Percentiles rank a stretch among this genome's conserved stretches.
These are phyloP conservation scores for Cottus gobio DNA, from an alignment of 2,113 vertebrate species.

Conservation along the genomic window DNA sequence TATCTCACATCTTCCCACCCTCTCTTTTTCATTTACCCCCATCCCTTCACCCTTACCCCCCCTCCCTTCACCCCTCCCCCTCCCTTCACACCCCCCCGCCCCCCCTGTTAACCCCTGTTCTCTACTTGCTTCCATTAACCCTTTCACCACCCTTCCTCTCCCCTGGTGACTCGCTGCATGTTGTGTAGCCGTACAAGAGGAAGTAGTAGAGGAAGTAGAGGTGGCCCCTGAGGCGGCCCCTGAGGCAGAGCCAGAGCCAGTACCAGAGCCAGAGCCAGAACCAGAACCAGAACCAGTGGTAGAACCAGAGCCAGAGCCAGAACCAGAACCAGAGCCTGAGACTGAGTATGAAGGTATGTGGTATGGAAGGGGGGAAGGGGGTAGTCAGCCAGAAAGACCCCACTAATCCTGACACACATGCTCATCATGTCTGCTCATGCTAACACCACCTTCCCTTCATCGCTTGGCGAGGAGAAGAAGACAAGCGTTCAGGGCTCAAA, in stretches of 20 bases:
- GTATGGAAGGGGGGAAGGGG: constrained; percentile 73
- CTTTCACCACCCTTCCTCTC: constrained; percentile 66
- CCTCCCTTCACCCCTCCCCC: constrained; percentile 68
- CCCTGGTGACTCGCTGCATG: constrained; percentile 76
- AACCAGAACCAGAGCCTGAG: constrained; percentile 63
- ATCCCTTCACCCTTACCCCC: neutral
- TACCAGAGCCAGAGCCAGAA: constrained; percentile 68
- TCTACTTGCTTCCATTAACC: constrained; percentile 64
- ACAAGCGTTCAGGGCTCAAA: neutral
- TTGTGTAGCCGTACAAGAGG: constrained; percentile 79
- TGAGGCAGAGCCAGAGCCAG: constrained; percentile 73
- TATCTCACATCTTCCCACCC: constrained; percentile 23
- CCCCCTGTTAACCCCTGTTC: constrained; percentile 14
- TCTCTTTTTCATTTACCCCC: neutral
- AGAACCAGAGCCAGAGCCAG: constrained; percentile 68
- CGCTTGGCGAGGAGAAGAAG: constrained; percentile 30
- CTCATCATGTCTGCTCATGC: constrained; percentile 57
- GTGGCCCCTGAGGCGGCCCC: constrained; percentile 83
- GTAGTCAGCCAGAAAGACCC: constrained; percentile 69
- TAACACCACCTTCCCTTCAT: constrained; percentile 62
- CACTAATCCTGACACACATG: constrained; percentile 47
- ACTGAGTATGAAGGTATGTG: constrained; percentile 87
- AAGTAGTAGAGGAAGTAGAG: constrained; percentile 83
- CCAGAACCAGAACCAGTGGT: constrained; percentile 67
- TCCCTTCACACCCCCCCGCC: constrained; percentile 35